A percentile compares a stretch with the other conserved stretches of the same genome.
phyloP scores from a whole-genome alignment of 2,113 vertebrate genomes.

The Thamnophis sirtalis region DNA sequence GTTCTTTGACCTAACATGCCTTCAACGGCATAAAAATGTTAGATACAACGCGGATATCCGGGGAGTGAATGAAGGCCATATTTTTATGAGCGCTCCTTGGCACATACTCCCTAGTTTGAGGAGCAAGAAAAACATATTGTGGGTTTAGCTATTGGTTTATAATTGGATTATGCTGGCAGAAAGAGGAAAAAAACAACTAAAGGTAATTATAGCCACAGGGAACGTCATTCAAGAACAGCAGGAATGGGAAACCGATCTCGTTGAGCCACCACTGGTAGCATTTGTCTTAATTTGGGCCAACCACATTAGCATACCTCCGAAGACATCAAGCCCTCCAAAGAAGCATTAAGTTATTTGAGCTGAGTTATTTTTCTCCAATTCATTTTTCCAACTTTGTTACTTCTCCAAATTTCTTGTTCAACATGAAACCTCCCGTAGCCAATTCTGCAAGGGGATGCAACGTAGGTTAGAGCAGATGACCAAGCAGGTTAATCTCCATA shows the following conservation, averaged over 20 bases:
- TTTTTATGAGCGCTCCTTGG: not conserved
- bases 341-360: not conserved
- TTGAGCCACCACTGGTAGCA: not conserved
- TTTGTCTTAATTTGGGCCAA: slow-evolving; percentile 17
- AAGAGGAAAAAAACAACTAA: slow-evolving; percentile 5
- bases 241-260: not conserved
- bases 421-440: not conserved
- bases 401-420: not conserved
- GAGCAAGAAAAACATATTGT: slow-evolving; percentile 19
- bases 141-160: slow-evolving; percentile 31
- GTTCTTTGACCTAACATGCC: not conserved
- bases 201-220: slow-evolving; percentile 27
- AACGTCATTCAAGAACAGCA: slow-evolving; percentile 28
- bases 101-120: slow-evolving; percentile 7
- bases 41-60: not conserved
- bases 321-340: not conserved
- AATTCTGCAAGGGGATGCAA: not conserved
- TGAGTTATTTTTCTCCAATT: not conserved
- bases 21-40: not conserved
- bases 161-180: slow-evolving; percentile 35
- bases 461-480: not conserved
- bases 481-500: slow-evolving; percentile 21
- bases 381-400: not conserved
- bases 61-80: not conserved
- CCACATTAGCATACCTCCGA: not conserved